Evolutionary conservation across 2,113 vertebrate genomes (phyloP).

Genomic region (Engystomops pustulosus): DNA sequence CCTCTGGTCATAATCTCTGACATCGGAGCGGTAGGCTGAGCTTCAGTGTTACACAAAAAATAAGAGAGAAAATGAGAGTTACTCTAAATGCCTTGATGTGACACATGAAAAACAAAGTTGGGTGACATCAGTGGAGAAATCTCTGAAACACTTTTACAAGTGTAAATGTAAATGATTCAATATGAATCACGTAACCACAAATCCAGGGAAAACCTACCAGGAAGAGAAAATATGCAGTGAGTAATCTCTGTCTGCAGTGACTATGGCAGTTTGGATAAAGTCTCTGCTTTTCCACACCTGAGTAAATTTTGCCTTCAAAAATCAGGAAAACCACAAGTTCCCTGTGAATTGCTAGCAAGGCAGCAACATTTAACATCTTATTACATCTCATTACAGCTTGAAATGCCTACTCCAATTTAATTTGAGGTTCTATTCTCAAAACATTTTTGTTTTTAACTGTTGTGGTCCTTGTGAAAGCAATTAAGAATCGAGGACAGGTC

Average conservation of each 20-base stretch:
- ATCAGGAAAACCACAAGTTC: background rate
- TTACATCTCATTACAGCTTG: background rate
- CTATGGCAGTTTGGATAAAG: background rate
- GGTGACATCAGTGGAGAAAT: background rate
- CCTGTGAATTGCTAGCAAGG: background rate
- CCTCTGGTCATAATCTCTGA: slow-evolving; percentile 89
- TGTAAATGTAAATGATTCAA: background rate
- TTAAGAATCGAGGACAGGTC: too few relatives aligned
- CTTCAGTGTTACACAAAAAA: slow-evolving; percentile 69
- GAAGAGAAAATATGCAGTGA: background rate
- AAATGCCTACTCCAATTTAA: too few relatives aligned
- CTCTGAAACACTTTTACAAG: background rate
- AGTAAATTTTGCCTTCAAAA: background rate
- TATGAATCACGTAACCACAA: slow-evolving; percentile 12
- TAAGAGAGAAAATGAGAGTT: background rate
- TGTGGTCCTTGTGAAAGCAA: too few relatives aligned
- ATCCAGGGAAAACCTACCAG: background rate
- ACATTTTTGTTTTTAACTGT: too few relatives aligned
- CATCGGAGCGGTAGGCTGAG: slow-evolving; percentile 77
- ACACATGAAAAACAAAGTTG: background rate
- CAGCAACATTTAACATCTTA: background rate
- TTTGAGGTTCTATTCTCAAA: too few relatives aligned
- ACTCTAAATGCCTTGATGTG: background rate
- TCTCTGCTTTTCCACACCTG: background rate
- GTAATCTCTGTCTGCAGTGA: background rate